These are phyloP conservation scores for Scatophagus argus DNA, from an alignment of 2,113 vertebrate genomes.

Conservation along the genomic window DNA sequence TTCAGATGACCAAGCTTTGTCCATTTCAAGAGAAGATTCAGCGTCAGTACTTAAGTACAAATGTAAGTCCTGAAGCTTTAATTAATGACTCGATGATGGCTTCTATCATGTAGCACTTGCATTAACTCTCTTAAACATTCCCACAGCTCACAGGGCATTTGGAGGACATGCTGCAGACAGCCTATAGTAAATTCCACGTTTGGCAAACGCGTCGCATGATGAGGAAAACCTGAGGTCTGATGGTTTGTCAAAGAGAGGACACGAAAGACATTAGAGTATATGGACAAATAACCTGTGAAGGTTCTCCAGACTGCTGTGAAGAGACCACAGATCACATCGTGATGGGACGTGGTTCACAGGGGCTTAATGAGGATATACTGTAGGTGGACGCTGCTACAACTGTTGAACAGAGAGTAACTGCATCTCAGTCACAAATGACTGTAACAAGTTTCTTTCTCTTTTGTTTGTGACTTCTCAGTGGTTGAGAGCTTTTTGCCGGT, in stretches of 20 bases:
- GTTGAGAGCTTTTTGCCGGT: constrained; percentile 55
- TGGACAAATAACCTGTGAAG: constrained; percentile 54
- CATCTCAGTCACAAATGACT: constrained; percentile 71
- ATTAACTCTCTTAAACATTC: constrained; percentile 8
- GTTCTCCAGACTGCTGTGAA: constrained; percentile 56
- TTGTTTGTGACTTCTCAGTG: constrained; percentile 61
- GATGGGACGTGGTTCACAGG: constrained; percentile 49
- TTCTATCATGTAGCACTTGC: neutral
- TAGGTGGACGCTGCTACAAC: constrained; percentile 56
- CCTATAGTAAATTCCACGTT: constrained; percentile 95
- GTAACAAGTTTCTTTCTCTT: constrained; percentile 64
- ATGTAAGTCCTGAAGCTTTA: constrained; percentile 85
- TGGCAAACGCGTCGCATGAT: constrained; percentile 97
- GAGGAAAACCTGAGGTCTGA: constrained; percentile 93
- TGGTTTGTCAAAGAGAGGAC: constrained; percentile 34
- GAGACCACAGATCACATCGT: constrained; percentile 55
- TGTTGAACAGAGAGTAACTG: constrained; percentile 65
- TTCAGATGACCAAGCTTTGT: constrained; percentile 95
- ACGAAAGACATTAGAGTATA: constrained; percentile 40
- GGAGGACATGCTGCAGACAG: constrained; percentile 97
- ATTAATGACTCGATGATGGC: too few species aligned
- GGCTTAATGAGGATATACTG: constrained; percentile 52
- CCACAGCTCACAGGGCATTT: constrained; percentile 93
- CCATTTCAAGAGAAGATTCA: constrained; percentile 98
- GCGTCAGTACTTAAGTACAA: constrained; percentile 96